Percentiles rank a stretch among this genome's conserved stretches.
phyloP scores from a whole-genome alignment of 92 coral and sea anemone species.

The Epizoanthus scotinus region DNA sequence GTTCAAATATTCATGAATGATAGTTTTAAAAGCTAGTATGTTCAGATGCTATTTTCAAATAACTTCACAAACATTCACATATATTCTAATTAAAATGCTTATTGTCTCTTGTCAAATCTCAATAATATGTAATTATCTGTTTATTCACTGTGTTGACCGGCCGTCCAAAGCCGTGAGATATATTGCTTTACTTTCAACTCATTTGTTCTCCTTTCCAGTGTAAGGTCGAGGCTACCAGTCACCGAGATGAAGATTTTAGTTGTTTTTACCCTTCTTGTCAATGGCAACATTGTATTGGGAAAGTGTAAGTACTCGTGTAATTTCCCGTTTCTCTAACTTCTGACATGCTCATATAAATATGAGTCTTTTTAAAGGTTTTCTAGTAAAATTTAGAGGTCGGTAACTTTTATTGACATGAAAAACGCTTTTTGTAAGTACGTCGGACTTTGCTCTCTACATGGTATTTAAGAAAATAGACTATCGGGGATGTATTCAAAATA shows the following conservation, averaged over 20 bases:
- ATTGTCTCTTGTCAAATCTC: not conserved
- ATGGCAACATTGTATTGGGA: constrained; percentile 1
- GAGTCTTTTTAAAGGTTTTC: not conserved
- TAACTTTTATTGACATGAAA: too few relatives aligned
- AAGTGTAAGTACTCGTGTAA: constrained; percentile 11
- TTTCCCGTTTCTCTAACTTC: too few relatives aligned
- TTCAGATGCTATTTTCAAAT: constrained; percentile 18
- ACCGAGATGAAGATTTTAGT: constrained; percentile 19
- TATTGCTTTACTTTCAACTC: not conserved
- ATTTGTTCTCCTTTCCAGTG: not conserved
- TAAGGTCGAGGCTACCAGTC: not conserved
- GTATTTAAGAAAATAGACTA: too few relatives aligned
- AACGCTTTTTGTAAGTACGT: too few relatives aligned
- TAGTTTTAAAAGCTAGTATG: not conserved
- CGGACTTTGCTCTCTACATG: too few relatives aligned
- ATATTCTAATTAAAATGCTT: constrained; percentile 2
- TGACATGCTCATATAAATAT: not conserved
- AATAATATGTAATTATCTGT: not conserved
- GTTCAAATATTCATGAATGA: not conserved
- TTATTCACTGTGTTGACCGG: not conserved
- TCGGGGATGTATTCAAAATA: too few relatives aligned
- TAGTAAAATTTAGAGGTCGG: too few relatives aligned
- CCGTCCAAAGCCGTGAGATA: not conserved
- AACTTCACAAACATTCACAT: constrained; percentile 6
- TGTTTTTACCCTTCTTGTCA: not conserved